Percentiles rank a stretch among this genome's conserved stretches.
Evolutionary conservation across 2,888 invertebrate genomes (phyloP).

Genomic region (Prostheceraeus crozeri): DNA sequence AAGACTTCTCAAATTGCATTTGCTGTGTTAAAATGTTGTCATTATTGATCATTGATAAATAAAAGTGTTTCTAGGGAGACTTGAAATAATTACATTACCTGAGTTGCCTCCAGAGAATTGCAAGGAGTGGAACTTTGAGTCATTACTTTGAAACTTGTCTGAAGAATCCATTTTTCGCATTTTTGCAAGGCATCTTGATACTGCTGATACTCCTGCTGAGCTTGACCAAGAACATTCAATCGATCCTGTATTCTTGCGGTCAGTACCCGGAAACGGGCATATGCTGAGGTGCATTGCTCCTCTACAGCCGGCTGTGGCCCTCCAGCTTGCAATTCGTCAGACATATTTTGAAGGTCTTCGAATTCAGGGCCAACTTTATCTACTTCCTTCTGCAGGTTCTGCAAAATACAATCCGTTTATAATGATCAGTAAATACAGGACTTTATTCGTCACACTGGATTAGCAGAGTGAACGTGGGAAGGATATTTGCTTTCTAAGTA

Average conservation of each 20-base stretch:
- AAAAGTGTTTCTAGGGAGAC: too few species aligned
- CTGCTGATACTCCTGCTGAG: slow-evolving; percentile 64
- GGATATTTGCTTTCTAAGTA: too few species aligned
- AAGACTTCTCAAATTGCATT: slow-evolving; percentile 75
- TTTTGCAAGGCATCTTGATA: slow-evolving; percentile 84
- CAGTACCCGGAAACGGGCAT: too few species aligned
- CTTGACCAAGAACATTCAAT: slow-evolving; percentile 64
- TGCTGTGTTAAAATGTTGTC: slow-evolving; percentile 63
- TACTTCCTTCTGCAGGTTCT: slow-evolving; percentile 73
- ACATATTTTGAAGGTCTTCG: slow-evolving; percentile 68
- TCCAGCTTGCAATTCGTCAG: slow-evolving; percentile 65
- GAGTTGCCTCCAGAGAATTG: slow-evolving; percentile 77
- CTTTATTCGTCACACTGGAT: too few species aligned
- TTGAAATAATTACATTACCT: too few species aligned
- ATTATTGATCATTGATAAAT: slow-evolving; percentile 82
- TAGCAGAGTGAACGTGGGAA: too few species aligned
- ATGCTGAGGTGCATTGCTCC: slow-evolving; percentile 66
- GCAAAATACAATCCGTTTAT: slow-evolving; percentile 54
- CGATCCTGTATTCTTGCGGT: too few species aligned
- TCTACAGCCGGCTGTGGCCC: slow-evolving; percentile 65
- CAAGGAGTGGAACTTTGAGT: slow-evolving; percentile 87
- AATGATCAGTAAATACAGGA: too few species aligned
- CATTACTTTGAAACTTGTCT: slow-evolving; percentile 88
- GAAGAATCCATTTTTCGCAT: slow-evolving; percentile 86
- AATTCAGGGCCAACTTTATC: slow-evolving; percentile 70